Percentiles rank a stretch among this genome's conserved stretches.
Evolutionary conservation across 2,797 vertebrate genomes (phyloP).

Genomic region (Parambassis ranga): DNA sequence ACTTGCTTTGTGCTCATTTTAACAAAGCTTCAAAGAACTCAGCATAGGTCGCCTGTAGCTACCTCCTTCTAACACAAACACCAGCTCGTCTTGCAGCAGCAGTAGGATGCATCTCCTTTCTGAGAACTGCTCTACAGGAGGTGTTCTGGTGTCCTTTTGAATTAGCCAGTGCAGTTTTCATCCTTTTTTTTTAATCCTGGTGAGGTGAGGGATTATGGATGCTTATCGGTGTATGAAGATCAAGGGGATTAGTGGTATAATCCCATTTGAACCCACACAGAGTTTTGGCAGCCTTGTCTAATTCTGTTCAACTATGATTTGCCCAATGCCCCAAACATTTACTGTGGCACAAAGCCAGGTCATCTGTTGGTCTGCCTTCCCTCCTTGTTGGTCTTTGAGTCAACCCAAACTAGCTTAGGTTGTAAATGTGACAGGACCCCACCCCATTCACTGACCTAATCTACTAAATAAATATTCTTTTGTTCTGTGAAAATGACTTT

Average conservation of each 20-base stretch:
- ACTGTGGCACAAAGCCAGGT: slow-evolving; percentile 49
- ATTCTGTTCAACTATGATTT: slow-evolving; percentile 58
- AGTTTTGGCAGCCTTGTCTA: slow-evolving; percentile 63
- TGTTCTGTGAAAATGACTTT: slow-evolving; percentile 6
- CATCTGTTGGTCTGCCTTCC: slow-evolving; percentile 2
- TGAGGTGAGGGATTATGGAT: slow-evolving; percentile 70
- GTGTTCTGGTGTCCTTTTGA: slow-evolving; percentile 51
- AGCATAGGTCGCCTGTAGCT: slow-evolving; percentile 46
- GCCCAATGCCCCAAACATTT: slow-evolving; percentile 49
- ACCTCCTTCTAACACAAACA: slow-evolving; percentile 36
- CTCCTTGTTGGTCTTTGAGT: slow-evolving; percentile 27
- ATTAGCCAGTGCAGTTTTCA: slow-evolving; percentile 49
- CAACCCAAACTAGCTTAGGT: slow-evolving; percentile 18
- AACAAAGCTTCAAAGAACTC: slow-evolving; percentile 52
- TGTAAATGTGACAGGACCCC: slow-evolving; percentile 29
- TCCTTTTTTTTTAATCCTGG: slow-evolving; percentile 51
- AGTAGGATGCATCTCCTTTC: background rate
- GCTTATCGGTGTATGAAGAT: slow-evolving; percentile 70
- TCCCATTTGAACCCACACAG: slow-evolving; percentile 66
- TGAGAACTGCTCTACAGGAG: background rate
- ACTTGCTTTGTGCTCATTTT: slow-evolving; percentile 39
- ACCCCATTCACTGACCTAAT: slow-evolving; percentile 22
- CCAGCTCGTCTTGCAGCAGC: slow-evolving; percentile 1
- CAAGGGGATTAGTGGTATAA: slow-evolving; percentile 72
- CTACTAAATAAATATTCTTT: slow-evolving; percentile 14